phyloP scores from a whole-genome alignment of 2,113 vertebrate genomes.

The Neogobius melanostomus region DNA sequence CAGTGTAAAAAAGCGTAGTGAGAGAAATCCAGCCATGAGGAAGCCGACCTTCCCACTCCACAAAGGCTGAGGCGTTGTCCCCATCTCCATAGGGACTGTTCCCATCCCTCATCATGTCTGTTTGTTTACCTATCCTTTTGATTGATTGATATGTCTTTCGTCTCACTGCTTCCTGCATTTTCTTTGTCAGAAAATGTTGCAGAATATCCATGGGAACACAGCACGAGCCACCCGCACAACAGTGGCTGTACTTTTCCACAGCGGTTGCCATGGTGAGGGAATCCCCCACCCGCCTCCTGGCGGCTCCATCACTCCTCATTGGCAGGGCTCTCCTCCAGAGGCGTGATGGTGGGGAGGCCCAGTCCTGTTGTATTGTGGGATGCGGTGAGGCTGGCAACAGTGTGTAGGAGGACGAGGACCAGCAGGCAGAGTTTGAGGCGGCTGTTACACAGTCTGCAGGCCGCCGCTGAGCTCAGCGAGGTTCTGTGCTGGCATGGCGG shows the following conservation, averaged over 20 bases:
- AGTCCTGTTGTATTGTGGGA: slow-evolving; percentile 90
- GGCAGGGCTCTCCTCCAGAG: slow-evolving; percentile 88
- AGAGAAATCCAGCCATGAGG: slow-evolving; percentile 90
- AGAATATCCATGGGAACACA: slow-evolving; percentile 59
- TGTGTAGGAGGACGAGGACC: slow-evolving; percentile 94
- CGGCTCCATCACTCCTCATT: slow-evolving; percentile 85
- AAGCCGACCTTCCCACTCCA: slow-evolving; percentile 85
- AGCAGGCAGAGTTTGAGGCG: slow-evolving; percentile 96
- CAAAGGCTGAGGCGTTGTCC: slow-evolving; percentile 86
- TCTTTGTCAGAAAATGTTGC: slow-evolving; percentile 76
- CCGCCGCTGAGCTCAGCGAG: slow-evolving; percentile 89
- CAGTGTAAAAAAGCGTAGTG: slow-evolving; percentile 98
- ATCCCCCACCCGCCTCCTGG: slow-evolving; percentile 58
- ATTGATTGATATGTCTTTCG: slow-evolving; percentile 74
- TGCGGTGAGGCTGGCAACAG: slow-evolving; percentile 93
- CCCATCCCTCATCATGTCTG: slow-evolving; percentile 48
- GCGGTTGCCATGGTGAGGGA: slow-evolving; percentile 71
- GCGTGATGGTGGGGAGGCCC: slow-evolving; percentile 81
- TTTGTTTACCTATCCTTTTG: slow-evolving; percentile 72
- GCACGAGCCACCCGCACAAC: slow-evolving; percentile 50
- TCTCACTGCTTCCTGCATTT: slow-evolving; percentile 69
- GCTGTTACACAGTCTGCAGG: slow-evolving; percentile 93
- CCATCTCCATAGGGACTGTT: slow-evolving; percentile 57
- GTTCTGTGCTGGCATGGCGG: slow-evolving; percentile 88
- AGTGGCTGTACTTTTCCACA: slow-evolving; percentile 67